These are phyloP conservation scores for Benthosema pterotum DNA, from an alignment of 2,797 vertebrate genomes.

Conservation along the genomic window DNA sequence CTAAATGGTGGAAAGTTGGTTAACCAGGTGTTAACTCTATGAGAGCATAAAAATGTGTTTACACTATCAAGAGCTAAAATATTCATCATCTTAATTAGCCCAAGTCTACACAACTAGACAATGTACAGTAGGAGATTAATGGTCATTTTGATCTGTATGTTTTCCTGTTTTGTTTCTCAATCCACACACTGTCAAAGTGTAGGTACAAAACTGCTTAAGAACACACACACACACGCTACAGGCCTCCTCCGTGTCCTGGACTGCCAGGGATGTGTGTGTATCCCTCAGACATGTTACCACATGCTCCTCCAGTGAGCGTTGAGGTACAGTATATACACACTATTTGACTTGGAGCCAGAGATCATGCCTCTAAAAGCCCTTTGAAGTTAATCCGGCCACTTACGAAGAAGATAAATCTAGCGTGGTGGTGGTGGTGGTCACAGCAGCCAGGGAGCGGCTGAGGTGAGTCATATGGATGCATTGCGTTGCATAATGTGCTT, in stretches of 20 bases:
- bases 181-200: too few species aligned
- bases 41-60: too few species aligned
- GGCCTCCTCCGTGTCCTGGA: conserved; percentile 8
- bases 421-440: conserved; percentile 24
- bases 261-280: conserved; percentile 12
- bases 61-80: too few species aligned
- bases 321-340: conserved; percentile 42
- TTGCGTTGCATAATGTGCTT: conserved; percentile 27
- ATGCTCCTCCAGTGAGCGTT: conserved; percentile 23
- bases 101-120: too few species aligned
- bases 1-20: too few species aligned
- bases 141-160: too few species aligned
- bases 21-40: too few species aligned
- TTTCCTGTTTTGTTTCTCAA: too few species aligned
- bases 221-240: background rate
- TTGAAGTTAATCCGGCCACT: conserved; percentile 54
- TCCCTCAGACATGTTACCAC: conserved; percentile 31
- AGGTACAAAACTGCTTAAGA: conserved; percentile 5
- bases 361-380: conserved; percentile 31
- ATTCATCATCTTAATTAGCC: too few species aligned
- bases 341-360: conserved; percentile 35
- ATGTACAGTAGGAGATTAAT: too few species aligned
- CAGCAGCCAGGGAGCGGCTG: conserved; percentile 2
- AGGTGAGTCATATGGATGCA: conserved; percentile 34
- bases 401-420: conserved; percentile 33